phyloP scores from a whole-genome alignment of 2,113 vertebrate genomes.

The Lamprotornis superbus region DNA sequence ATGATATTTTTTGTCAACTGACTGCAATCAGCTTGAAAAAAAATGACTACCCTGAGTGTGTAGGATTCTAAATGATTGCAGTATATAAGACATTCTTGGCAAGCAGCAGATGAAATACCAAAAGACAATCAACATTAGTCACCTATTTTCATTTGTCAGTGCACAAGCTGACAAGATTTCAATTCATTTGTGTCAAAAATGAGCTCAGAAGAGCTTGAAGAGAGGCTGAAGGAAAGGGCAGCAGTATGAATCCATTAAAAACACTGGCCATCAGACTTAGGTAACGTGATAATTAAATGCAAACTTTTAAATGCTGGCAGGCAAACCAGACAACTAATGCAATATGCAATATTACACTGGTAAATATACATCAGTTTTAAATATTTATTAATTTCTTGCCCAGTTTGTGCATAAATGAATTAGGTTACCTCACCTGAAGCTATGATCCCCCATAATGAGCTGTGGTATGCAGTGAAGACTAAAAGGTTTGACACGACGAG shows the following conservation, averaged over 20 bases:
- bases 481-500: conserved; percentile 47
- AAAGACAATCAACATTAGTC: conserved; percentile 15
- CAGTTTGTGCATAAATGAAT: conserved; percentile 42
- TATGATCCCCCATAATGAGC: conserved; percentile 59
- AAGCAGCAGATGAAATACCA: background rate
- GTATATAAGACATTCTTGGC: background rate
- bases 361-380: conserved; percentile 63
- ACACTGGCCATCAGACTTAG: background rate
- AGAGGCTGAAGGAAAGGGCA: background rate
- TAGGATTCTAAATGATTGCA: background rate
- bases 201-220: conserved; percentile 1
- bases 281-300: background rate
- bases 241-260: background rate
- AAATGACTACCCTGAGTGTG: background rate
- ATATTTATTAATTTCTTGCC: conserved; percentile 50
- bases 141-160: background rate
- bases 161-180: conserved; percentile 3
- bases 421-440: conserved; percentile 58
- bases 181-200: background rate
- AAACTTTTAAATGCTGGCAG: conserved; percentile 16
- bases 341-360: conserved; percentile 39
- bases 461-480: conserved; percentile 28
- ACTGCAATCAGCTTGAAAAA: conserved; percentile 1
- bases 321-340: conserved; percentile 19
- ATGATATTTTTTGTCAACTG: background rate